A percentile compares a stretch with the other conserved stretches of the same genome.
These are phyloP conservation scores for Porites lobata DNA, from an alignment of 92 coral and sea anemone genomes.

Conservation along the genomic window DNA sequence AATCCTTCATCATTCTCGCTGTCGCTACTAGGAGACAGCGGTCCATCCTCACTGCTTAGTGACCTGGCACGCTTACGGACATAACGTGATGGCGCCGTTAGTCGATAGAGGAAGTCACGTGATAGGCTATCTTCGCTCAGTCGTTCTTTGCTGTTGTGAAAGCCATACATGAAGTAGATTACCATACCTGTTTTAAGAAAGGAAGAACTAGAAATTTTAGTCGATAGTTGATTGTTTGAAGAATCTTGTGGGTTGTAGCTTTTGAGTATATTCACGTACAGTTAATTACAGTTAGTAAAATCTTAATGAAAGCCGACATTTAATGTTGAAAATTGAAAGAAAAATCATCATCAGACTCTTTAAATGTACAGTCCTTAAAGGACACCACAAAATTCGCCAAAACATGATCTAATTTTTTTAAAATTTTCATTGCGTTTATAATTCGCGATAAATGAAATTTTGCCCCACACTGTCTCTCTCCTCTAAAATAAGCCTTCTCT, in stretches of 20 bases:
- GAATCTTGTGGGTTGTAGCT: not conserved
- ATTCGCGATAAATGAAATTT: too few relatives aligned
- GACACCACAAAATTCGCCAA: too few relatives aligned
- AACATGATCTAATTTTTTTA: too few relatives aligned
- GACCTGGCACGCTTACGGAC: slow-evolving; percentile 23
- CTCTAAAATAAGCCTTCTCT: too few relatives aligned
- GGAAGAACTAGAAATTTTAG: not conserved
- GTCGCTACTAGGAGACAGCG: slow-evolving; percentile 61
- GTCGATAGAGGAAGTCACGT: slow-evolving; percentile 67
- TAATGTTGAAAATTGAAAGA: too few relatives aligned
- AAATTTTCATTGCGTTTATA: too few relatives aligned
- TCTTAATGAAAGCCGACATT: too few relatives aligned
- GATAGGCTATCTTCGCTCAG: slow-evolving; percentile 33
- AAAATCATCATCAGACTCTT: too few relatives aligned
- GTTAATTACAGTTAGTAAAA: too few relatives aligned
- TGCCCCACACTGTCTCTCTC: too few relatives aligned
- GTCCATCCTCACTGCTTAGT: slow-evolving; percentile 60
- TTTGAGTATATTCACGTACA: too few relatives aligned
- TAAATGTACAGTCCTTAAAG: too few relatives aligned
- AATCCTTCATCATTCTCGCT: slow-evolving; percentile 78
- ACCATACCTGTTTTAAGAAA: slow-evolving; percentile 70
- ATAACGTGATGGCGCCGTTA: slow-evolving; percentile 25
- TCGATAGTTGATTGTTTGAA: not conserved
- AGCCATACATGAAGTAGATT: slow-evolving; percentile 81
- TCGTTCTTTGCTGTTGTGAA: slow-evolving; percentile 73